phyloP scores from a whole-genome alignment of 2,113 vertebrate species.

The Prietella phreatophila region DNA sequence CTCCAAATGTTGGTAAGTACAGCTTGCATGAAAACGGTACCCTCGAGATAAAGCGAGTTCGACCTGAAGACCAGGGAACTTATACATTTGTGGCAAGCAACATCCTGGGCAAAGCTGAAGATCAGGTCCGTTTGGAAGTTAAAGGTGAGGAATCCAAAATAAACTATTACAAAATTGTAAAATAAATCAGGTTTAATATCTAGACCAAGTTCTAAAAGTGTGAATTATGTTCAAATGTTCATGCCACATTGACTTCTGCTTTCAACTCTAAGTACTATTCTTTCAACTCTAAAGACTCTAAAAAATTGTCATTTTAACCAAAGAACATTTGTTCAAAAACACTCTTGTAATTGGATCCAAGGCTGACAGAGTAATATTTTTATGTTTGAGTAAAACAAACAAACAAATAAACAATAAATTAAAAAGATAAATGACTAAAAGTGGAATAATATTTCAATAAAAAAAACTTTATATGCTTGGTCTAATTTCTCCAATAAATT shows the following conservation, averaged over 20 bases:
- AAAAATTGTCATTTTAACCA: not conserved
- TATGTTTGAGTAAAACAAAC: not conserved
- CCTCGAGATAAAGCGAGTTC: constrained; percentile 83
- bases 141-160: constrained; percentile 82
- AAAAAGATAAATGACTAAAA: not conserved
- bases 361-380: not conserved
- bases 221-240: not conserved
- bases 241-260: not conserved
- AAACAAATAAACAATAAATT: not conserved
- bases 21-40: constrained; percentile 85
- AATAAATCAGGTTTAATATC: not conserved
- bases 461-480: not conserved
- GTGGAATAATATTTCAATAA: not conserved
- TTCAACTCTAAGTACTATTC: not conserved
- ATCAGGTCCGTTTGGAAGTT: constrained; percentile 90
- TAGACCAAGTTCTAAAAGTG: not conserved
- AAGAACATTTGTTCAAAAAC: no score
- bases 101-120: constrained; percentile 86
- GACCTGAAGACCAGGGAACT: constrained; percentile 88
- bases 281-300: not conserved
- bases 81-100: constrained; percentile 95
- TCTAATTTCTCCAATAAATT: not conserved
- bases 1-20: constrained; percentile 90
- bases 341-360: not conserved
- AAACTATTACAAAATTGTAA: not conserved